These are phyloP conservation scores for Pseudorasbora parva DNA, from an alignment of 2,113 vertebrate species.

Conservation along the genomic window DNA sequence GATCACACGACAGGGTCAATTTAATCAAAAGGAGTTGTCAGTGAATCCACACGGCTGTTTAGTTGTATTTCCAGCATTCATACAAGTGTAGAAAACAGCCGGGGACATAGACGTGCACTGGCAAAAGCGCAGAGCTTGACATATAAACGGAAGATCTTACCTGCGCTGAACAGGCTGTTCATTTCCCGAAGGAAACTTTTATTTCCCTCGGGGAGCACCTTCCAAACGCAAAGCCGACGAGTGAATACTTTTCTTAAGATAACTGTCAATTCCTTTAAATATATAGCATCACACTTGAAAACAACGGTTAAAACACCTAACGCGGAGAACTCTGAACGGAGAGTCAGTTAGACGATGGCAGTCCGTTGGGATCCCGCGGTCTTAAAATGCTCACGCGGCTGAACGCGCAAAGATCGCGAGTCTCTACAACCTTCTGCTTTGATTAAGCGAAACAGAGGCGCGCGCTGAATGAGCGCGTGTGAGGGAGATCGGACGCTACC, in stretches of 20 bases:
- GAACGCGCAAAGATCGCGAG: slow-evolving; percentile 37
- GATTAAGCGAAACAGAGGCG: slow-evolving; percentile 59
- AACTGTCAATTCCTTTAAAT: slow-evolving; percentile 27
- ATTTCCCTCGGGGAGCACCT: slow-evolving; percentile 53
- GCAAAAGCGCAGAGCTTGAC: slow-evolving; percentile 24
- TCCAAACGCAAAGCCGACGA: slow-evolving; percentile 13
- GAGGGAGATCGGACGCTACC: slow-evolving; percentile 69
- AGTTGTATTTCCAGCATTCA: not conserved
- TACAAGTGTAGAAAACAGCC: slow-evolving; percentile 45
- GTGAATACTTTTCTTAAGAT: slow-evolving; percentile 28
- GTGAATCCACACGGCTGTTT: not conserved
- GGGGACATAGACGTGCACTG: slow-evolving; percentile 14
- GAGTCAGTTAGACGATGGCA: not conserved
- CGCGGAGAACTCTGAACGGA: not conserved
- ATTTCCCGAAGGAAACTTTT: slow-evolving; percentile 75
- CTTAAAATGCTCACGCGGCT: not conserved
- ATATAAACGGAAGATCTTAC: slow-evolving; percentile 65
- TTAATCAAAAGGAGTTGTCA: not conserved
- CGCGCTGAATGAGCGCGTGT: slow-evolving; percentile 59
- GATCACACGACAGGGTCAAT: not conserved
- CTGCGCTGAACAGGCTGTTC: slow-evolving; percentile 71
- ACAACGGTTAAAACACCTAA: not conserved
- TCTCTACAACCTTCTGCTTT: slow-evolving; percentile 52
- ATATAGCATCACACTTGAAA: not conserved
- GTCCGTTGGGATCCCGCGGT: slow-evolving; percentile 23